These are phyloP conservation scores for Gallinago jamesoni DNA, from an alignment of 2,113 vertebrate species.

Conservation along the genomic window DNA sequence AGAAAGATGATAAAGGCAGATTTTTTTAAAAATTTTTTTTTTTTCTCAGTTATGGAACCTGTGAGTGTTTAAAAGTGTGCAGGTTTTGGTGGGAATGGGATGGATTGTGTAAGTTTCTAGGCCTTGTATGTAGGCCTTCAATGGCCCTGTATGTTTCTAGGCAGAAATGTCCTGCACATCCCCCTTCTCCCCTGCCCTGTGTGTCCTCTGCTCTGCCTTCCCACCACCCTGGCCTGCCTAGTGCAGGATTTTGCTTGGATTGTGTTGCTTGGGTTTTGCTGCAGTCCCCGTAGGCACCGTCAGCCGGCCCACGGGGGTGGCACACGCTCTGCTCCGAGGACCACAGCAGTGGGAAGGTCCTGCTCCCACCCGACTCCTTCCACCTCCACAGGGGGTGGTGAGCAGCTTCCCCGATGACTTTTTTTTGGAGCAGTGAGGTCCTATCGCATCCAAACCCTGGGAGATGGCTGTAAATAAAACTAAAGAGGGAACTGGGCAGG, in stretches of 20 bases:
- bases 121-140: not conserved
- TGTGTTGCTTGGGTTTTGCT: fast-evolving
- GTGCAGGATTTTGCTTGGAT: fast-evolving
- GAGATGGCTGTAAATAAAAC: not conserved
- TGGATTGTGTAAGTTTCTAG: not conserved
- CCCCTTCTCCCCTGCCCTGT: not conserved
- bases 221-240: fast-evolving
- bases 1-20: not conserved
- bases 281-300: fast-evolving
- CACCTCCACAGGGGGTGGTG: fast-evolving
- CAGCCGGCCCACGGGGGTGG: not conserved
- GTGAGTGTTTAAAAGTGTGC: not conserved
- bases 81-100: not conserved
- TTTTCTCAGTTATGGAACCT: fast-evolving
- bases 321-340: fast-evolving
- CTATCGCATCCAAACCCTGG: fast-evolving
- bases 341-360: not conserved
- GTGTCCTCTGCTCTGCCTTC: not conserved
- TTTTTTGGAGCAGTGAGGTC: not conserved
- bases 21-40: too few species aligned
- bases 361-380: not conserved
- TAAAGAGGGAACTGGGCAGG: too few species aligned
- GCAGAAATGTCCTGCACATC: not conserved
- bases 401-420: not conserved
- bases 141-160: not conserved